Conservation (phyloP, 2,113 vertebrate species). For the Equus przewalskii region DNA sequence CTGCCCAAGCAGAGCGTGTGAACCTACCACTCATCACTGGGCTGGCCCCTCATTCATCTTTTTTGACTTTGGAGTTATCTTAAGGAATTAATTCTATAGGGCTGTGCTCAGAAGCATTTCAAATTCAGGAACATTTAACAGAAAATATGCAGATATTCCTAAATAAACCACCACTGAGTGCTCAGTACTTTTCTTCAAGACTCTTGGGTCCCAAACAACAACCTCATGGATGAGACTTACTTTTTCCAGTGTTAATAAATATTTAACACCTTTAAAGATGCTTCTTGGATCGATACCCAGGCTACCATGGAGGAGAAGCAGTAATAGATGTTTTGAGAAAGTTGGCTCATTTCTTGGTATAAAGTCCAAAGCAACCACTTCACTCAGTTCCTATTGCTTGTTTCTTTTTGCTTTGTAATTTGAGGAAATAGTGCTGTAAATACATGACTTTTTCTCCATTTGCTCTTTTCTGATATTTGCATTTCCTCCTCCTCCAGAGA, state of each 20-base stretch:
- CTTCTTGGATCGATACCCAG: background rate
- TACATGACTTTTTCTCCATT: background rate
- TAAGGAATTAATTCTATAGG: background rate
- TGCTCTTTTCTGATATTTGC: background rate
- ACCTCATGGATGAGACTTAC: background rate
- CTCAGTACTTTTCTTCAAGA: background rate
- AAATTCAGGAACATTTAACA: background rate
- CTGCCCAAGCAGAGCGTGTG: too few species aligned
- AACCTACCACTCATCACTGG: too few species aligned
- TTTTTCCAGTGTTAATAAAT: background rate
- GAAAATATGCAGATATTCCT: background rate
- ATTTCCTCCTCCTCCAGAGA: background rate
- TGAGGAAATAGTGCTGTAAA: background rate
- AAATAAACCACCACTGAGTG: background rate
- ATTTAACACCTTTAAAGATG: background rate
- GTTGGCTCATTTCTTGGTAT: background rate
- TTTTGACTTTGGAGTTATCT: background rate
- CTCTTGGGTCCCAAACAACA: background rate
- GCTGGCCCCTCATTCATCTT: background rate
- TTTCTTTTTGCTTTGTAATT: background rate
- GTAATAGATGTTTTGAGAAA: background rate
- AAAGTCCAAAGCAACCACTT: conserved; percentile 2
- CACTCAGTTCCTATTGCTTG: background rate
- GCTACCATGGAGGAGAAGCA: background rate
- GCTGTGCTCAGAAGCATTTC: background rate